Percentiles rank a stretch among this genome's conserved stretches.
phyloP scores from a whole-genome alignment of 2,888 invertebrate genomes.

The Vanessa cardui region DNA sequence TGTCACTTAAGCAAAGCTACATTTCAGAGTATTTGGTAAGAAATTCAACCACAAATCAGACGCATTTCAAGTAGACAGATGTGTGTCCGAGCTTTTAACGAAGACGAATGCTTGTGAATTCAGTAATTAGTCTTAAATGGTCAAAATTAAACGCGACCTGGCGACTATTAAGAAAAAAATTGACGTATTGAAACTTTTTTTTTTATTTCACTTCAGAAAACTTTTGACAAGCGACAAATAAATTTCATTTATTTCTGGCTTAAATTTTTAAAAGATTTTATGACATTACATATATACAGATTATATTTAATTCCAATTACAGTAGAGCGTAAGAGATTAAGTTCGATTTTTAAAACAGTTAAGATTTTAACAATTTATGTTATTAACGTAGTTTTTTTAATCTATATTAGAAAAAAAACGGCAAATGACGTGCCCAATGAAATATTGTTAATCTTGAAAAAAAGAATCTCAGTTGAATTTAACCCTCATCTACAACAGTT shows the following conservation, averaged over 20 bases:
- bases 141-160: neutral
- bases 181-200: neutral
- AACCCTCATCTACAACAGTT: constrained; percentile 7
- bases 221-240: no score
- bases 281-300: no score
- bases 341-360: no score
- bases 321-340: no score
- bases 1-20: neutral
- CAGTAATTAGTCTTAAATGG: constrained; percentile 9
- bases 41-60: constrained; percentile 6
- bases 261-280: no score
- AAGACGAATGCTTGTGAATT: constrained; percentile 1
- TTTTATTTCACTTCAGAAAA: no score
- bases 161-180: neutral
- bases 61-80: constrained; percentile 6
- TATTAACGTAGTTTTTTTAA: no score
- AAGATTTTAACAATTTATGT: no score
- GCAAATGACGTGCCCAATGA: neutral
- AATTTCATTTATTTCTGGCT: no score
- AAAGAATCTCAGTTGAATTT: neutral
- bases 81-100: constrained; percentile 3
- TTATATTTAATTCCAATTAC: no score
- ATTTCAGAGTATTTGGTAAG: neutral
- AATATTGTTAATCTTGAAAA: neutral
- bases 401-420: no score